phyloP scores from a whole-genome alignment of 92 coral and sea anemone species.

The Zoanthus gigantus region DNA sequence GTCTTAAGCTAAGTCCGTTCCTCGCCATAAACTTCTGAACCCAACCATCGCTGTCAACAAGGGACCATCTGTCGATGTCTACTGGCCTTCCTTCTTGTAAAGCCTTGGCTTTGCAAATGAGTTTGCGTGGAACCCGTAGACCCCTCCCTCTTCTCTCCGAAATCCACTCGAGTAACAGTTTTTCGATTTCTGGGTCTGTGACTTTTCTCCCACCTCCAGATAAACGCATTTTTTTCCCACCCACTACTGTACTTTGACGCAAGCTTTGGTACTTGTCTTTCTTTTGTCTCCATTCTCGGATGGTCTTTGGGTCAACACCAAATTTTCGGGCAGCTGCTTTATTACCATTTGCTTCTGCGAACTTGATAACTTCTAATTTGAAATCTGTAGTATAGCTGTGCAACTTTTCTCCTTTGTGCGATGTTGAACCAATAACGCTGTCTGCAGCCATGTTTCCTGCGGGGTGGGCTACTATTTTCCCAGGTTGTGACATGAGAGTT shows the following conservation, averaged over 20 bases:
- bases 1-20: conserved; percentile 58
- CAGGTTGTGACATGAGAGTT: neutral
- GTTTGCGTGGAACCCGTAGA: conserved; percentile 49
- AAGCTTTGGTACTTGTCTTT: conserved; percentile 34
- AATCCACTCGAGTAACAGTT: conserved; percentile 53
- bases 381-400: conserved; percentile 13
- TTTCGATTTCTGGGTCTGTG: conserved; percentile 39
- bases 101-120: conserved; percentile 34
- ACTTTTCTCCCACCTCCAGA: conserved; percentile 56
- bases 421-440: neutral
- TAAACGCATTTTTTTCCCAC: conserved; percentile 25
- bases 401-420: conserved; percentile 9
- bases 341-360: conserved; percentile 16
- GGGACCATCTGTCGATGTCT: neutral
- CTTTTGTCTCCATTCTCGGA: conserved; percentile 58
- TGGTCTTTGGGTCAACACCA: neutral
- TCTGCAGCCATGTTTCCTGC: too few species aligned
- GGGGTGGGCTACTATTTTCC: too few species aligned
- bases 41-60: conserved; percentile 54
- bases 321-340: neutral
- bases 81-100: conserved; percentile 29
- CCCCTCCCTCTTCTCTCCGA: conserved; percentile 53
- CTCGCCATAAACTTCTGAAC: conserved; percentile 56
- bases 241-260: conserved; percentile 25
- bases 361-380: neutral